These are phyloP conservation scores for Salvator merianae DNA, from an alignment of 2,113 vertebrate genomes.

Conservation along the genomic window DNA sequence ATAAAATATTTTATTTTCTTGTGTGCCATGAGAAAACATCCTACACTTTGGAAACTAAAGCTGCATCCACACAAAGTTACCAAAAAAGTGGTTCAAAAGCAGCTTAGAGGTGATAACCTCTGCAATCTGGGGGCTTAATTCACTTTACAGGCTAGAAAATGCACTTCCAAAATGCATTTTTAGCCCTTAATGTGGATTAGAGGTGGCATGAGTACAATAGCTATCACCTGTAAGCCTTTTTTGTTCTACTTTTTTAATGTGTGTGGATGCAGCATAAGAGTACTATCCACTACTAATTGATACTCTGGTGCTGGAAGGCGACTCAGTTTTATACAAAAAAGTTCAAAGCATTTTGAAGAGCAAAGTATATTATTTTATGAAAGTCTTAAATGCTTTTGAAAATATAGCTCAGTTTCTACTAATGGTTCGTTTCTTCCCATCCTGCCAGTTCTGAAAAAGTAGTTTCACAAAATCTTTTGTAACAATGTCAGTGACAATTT, in stretches of 20 bases:
- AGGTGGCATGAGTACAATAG: no score
- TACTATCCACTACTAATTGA: slow-evolving; percentile 11
- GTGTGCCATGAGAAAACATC: slow-evolving; percentile 14
- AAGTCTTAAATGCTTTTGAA: neutral
- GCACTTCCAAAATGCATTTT: no score
- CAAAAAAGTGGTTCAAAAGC: no score
- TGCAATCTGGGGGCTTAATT: no score
- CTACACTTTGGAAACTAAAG: slow-evolving; percentile 26
- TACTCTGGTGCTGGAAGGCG: slow-evolving; percentile 34
- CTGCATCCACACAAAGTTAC: no score
- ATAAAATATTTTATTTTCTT: slow-evolving; percentile 24
- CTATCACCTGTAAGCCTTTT: no score
- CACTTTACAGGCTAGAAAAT: no score
- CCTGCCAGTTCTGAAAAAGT: neutral
- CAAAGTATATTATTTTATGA: neutral
- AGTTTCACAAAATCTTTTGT: neutral
- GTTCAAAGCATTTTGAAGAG: neutral
- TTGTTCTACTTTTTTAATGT: no score
- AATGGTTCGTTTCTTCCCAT: neutral
- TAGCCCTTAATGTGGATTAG: no score
- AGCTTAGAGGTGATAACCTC: no score
- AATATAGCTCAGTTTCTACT: neutral
- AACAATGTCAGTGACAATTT: neutral
- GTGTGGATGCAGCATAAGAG: no score
- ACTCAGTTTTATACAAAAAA: slow-evolving; percentile 19